phyloP scores from a whole-genome alignment of 1,140 invertebrate species.

The Gryon sp. region DNA sequence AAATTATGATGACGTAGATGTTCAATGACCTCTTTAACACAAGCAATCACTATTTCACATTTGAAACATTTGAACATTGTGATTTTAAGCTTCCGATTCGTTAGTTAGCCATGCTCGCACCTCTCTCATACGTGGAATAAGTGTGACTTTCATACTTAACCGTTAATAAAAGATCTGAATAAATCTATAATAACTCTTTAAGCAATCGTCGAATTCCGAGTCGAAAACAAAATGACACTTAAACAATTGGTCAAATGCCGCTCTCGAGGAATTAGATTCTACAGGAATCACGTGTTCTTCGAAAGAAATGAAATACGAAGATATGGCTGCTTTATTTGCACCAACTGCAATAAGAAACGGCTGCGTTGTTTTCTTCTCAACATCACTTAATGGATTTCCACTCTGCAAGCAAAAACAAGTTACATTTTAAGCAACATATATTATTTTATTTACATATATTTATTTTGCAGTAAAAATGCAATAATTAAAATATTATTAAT shows the following conservation, averaged over 20 bases:
- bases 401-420: slow-evolving; percentile 7
- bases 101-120: not conserved
- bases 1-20: no score
- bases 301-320: slow-evolving; percentile 9
- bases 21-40: no score
- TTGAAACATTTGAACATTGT: no score
- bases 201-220: slow-evolving; percentile 9
- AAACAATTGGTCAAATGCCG: slow-evolving; percentile 18
- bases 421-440: not conserved
- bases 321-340: slow-evolving; percentile 7
- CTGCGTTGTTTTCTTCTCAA: slow-evolving; percentile 2
- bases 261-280: not conserved
- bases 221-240: slow-evolving; percentile 28
- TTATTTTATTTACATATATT: no score
- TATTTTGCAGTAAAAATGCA: no score
- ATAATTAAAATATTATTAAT: not conserved
- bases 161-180: slow-evolving; percentile 15
- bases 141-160: not conserved
- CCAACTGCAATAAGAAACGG: slow-evolving; percentile 36
- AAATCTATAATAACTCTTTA: slow-evolving; percentile 5
- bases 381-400: slow-evolving; percentile 11
- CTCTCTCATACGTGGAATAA: slow-evolving; percentile 4
- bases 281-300: slow-evolving; percentile 12
- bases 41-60: no score
- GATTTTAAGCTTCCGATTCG: not conserved